phyloP scores from a whole-genome alignment of 2,797 vertebrate genomes.

The Megalops cyprinoides region DNA sequence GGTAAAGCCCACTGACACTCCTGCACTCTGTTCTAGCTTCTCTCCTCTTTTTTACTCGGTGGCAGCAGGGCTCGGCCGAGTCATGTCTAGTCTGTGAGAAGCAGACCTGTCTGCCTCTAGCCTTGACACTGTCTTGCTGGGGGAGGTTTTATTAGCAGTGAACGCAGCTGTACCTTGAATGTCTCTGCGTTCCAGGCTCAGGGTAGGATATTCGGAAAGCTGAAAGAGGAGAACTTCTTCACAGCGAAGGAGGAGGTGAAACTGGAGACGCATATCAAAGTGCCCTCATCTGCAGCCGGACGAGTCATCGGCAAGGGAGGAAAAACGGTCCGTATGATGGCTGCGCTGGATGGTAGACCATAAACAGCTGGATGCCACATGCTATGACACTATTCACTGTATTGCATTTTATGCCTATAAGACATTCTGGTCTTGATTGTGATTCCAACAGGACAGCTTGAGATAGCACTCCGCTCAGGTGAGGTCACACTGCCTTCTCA shows the following conservation, averaged over 20 bases:
- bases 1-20: conserved; percentile 68
- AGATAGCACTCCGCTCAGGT: not conserved
- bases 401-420: not conserved
- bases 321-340: conserved; percentile 82
- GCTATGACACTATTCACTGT: not conserved
- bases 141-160: not conserved
- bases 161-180: not conserved
- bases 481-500: not conserved
- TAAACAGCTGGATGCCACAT: not conserved
- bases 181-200: conserved; percentile 81
- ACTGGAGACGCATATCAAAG: conserved; percentile 94
- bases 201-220: conserved; percentile 93
- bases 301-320: conserved; percentile 94
- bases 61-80: not conserved
- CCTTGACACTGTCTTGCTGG: not conserved
- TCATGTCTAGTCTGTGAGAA: not conserved
- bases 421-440: not conserved
- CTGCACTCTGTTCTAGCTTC: not conserved
- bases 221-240: conserved; percentile 97
- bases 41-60: not conserved
- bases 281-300: conserved; percentile 90
- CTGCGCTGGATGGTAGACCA: not conserved
- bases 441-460: not conserved
- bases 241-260: conserved; percentile 94
- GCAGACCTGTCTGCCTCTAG: too few relatives aligned